Evolutionary conservation across 2,797 vertebrate species (phyloP), one percentile per base, ranked within the genome.

Genomic region (Corythornis leucogaster): DNA sequence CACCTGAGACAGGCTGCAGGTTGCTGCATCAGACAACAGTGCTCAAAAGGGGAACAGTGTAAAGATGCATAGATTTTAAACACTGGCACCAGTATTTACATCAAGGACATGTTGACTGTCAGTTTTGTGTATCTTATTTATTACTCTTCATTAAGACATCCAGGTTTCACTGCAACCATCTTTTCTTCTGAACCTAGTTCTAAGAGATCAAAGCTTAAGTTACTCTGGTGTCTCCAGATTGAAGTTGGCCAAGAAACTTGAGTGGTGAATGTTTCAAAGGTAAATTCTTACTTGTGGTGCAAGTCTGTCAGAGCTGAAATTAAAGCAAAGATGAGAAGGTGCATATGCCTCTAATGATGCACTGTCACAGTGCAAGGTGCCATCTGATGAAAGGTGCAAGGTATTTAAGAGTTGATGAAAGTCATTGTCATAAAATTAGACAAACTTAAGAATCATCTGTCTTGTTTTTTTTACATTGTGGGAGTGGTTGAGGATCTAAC

Each of bases 151-250:
- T 81, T 76, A 71, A 89, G 79, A 38, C 33, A 71, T 33, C 35
- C 43, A 31, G n/a, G 13, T 64, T 94, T 78, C 38, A 30, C 58
- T 83, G 74, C 26, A 38, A 3, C 51, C 26, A 71, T 85, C 63
- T 64, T 67, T 66, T 57, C 55, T 74, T 75, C 59, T 87, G 70
- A 83, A 80, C 82, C 76, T 54, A 50, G 5, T 89, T 95, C 43
- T 43, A 40, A 30, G 45, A 91, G 85, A 96, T 93, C 93, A 96
- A 94, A 96, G 93, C 91, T 78, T 57, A 78, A 85, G 46, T 55
- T 74, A 8, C 79, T 77, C 45, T 48, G 67, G 82, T 75, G 73
- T 78, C 24, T 62, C 30, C 48, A 17, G 83, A 84, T 87, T 94
- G 82, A 93, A 89, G 87, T 35, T 71, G 63, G 51, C 70, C 25